Conservation (phyloP, 2,113 vertebrate species). For the Microcebus griseorufus region DNA sequence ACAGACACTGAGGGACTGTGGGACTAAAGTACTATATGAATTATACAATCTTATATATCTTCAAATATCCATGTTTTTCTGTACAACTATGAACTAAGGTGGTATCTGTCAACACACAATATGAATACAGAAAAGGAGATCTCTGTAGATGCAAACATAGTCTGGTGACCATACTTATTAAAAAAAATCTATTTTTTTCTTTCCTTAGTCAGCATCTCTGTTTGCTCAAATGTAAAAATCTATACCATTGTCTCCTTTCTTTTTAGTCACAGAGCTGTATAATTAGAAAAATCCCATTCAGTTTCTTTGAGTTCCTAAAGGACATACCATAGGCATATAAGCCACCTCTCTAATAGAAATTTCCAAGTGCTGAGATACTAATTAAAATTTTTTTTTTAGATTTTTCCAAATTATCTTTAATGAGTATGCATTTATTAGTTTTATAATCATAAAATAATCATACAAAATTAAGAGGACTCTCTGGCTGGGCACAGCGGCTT, state of each 20-base stretch:
- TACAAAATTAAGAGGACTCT: background rate
- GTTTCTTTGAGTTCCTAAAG: slow-evolving; percentile 36
- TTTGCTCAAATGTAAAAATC: slow-evolving; percentile 19
- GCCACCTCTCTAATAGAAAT: background rate
- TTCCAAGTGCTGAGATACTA: background rate
- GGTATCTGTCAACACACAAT: background rate
- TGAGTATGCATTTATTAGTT: background rate
- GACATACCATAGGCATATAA: background rate
- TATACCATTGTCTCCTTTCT: background rate
- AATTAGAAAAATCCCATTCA: background rate
- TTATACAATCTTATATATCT: background rate
- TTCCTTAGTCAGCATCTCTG: background rate
- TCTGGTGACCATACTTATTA: background rate
- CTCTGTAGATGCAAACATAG: background rate
- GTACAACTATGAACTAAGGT: background rate
- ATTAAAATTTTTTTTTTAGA: background rate
- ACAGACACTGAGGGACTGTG: background rate
- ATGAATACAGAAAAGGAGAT: background rate
- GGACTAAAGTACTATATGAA: background rate
- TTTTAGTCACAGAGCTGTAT: background rate
- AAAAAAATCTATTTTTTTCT: background rate
- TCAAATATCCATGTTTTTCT: background rate
- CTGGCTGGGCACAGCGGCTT: too few species aligned
- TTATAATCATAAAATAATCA: background rate
- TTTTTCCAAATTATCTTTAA: slow-evolving; percentile 4